Evolutionary conservation across 2,113 vertebrate species (phyloP).

Genomic region (Gallinago paraguaiae): DNA sequence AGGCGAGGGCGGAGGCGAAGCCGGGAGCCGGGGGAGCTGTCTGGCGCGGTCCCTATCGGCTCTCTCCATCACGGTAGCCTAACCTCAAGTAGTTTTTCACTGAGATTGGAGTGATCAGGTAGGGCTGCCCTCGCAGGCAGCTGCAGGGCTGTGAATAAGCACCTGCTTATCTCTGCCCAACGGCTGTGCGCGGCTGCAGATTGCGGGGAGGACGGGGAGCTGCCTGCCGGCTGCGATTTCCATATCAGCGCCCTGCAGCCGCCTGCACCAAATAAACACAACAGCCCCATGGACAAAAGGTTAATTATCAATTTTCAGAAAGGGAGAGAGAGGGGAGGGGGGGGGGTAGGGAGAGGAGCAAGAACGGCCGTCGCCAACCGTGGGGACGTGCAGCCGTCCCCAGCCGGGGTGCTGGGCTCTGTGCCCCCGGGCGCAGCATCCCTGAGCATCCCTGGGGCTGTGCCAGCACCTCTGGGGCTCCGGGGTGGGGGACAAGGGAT

Average conservation of each 20-base stretch:
- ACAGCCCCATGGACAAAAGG: constrained; percentile 81
- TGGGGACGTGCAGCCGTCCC: background rate
- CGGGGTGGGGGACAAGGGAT: too few relatives aligned
- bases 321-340: constrained; percentile 16
- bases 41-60: constrained; percentile 37
- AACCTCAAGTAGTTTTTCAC: constrained; percentile 84
- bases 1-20: background rate
- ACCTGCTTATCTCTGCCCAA: constrained; percentile 84
- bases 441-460: background rate
- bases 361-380: background rate
- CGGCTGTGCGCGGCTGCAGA: constrained; percentile 75
- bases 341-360: background rate
- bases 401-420: background rate
- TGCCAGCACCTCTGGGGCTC: rapidly evolving
- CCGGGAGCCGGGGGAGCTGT: background rate
- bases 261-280: constrained; percentile 78
- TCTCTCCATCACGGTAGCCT: constrained; percentile 69
- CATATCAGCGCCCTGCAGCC: constrained; percentile 87
- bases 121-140: constrained; percentile 51
- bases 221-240: constrained; percentile 83
- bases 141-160: constrained; percentile 62
- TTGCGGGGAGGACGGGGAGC: constrained; percentile 73
- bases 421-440: rapidly evolving
- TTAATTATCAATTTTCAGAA: constrained; percentile 86
- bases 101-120: constrained; percentile 76